Percentiles rank a stretch among this genome's conserved stretches.
Evolutionary conservation across 1,140 invertebrate genomes (phyloP).

Genomic region (Megalopta genalis): DNA sequence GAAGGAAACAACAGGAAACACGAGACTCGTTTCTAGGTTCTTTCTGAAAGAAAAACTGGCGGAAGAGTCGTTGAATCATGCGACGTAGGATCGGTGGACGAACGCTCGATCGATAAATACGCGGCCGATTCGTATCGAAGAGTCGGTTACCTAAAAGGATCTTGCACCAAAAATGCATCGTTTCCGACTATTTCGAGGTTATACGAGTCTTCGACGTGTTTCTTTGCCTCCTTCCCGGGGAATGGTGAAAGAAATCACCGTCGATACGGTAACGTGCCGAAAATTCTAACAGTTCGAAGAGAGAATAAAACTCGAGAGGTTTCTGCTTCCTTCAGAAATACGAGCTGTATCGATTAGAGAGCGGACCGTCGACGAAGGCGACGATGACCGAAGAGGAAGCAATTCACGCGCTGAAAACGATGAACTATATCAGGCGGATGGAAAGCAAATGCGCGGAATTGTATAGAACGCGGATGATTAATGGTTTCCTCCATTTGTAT

Average conservation of each 20-base stretch:
- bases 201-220: background rate
- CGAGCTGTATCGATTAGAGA: background rate
- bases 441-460: background rate
- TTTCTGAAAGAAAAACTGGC: background rate
- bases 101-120: background rate
- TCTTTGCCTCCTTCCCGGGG: background rate
- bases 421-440: background rate
- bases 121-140: too few relatives aligned
- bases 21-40: too few relatives aligned
- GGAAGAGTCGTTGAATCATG: background rate
- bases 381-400: background rate
- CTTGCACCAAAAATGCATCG: background rate
- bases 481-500: background rate
- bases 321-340: background rate
- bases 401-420: background rate
- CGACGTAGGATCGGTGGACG: too few relatives aligned
- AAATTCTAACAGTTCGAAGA: background rate
- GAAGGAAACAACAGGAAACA: background rate
- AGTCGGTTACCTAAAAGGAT: too few relatives aligned
- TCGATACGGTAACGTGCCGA: conserved; percentile 24
- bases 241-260: background rate
- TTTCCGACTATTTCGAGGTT: background rate
- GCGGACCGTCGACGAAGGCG: background rate
- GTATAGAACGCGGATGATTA: background rate
- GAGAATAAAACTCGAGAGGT: too few relatives aligned